phyloP scores from a whole-genome alignment of 2,113 vertebrate genomes.

The Rattus rattus region DNA sequence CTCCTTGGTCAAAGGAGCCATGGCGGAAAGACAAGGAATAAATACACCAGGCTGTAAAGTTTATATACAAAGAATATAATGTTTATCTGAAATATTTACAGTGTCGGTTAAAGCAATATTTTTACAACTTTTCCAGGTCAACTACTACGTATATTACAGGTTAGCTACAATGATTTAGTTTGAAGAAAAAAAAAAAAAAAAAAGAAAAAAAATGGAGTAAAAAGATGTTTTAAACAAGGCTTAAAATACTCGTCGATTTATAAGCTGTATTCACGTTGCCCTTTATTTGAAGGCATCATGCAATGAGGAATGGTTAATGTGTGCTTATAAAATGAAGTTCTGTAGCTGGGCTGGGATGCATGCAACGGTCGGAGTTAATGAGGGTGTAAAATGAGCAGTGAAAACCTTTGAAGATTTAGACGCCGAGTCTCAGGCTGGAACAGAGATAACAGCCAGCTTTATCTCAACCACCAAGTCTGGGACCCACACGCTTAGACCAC shows the following conservation, averaged over 20 bases:
- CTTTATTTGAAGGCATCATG: constrained; percentile 76
- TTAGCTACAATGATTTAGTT: constrained; percentile 85
- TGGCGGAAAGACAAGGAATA: constrained; percentile 73
- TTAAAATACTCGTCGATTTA: constrained; percentile 78
- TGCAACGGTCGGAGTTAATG: constrained; percentile 60
- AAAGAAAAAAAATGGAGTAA: constrained; percentile 36
- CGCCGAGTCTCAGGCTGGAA: constrained; percentile 30
- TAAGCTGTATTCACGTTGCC: constrained; percentile 66
- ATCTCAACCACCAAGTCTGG: constrained; percentile 67
- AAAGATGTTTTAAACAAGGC: constrained; percentile 69
- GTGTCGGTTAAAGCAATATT: constrained; percentile 91
- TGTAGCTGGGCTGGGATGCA: constrained; percentile 71
- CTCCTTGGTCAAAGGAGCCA: constrained; percentile 50
- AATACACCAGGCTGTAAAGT: constrained; percentile 85
- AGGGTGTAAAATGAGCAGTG: constrained; percentile 43
- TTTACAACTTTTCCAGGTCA: constrained; percentile 89
- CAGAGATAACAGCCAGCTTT: constrained; percentile 70
- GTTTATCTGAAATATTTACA: constrained; percentile 97
- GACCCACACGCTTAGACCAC: constrained; percentile 48
- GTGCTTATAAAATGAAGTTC: constrained; percentile 75
- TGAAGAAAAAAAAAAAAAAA: constrained; percentile 67
- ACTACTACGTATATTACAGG: constrained; percentile 88
- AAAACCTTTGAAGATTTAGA: constrained; percentile 37
- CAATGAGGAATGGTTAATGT: constrained; percentile 77
- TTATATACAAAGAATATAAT: constrained; percentile 95